Evolutionary conservation across 2,797 vertebrate species (phyloP).

Genomic region (Alcedo atthis): DNA sequence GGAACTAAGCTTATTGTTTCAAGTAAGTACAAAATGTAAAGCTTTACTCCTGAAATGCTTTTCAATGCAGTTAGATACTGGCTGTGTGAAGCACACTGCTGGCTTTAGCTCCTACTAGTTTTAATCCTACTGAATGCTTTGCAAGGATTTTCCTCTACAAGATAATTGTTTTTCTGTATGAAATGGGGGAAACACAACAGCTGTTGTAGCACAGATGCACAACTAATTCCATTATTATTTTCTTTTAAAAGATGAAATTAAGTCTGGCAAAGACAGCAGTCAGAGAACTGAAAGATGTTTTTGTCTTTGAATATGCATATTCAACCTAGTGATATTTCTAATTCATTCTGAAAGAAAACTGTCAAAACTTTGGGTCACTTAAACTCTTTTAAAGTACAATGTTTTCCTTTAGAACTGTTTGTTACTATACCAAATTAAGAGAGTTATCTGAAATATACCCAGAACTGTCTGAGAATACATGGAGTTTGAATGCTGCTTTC

Average conservation of each 20-base stretch:
- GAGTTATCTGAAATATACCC: not conserved
- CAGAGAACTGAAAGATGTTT: not conserved
- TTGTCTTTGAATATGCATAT: not conserved
- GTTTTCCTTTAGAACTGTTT: not conserved
- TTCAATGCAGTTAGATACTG: not conserved
- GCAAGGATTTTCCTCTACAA: not conserved
- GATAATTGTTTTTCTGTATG: fast-evolving
- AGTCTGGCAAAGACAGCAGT: not conserved
- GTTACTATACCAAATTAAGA: not conserved
- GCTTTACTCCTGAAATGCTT: not conserved
- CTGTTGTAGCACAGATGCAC: not conserved
- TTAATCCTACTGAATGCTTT: not conserved
- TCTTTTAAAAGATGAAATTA: not conserved
- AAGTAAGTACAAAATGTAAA: conserved; percentile 49
- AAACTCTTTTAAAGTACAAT: not conserved
- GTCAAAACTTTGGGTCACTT: not conserved
- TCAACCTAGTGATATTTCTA: not conserved
- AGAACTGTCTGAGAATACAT: not conserved
- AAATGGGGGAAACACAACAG: not conserved
- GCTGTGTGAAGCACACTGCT: not conserved
- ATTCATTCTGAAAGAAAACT: not conserved
- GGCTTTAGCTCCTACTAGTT: not conserved
- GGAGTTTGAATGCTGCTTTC: not conserved
- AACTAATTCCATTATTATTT: not conserved
- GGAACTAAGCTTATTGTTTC: conserved; percentile 65